Conservation (phyloP, 2,888 invertebrate species). For the Germaria angustata region DNA sequence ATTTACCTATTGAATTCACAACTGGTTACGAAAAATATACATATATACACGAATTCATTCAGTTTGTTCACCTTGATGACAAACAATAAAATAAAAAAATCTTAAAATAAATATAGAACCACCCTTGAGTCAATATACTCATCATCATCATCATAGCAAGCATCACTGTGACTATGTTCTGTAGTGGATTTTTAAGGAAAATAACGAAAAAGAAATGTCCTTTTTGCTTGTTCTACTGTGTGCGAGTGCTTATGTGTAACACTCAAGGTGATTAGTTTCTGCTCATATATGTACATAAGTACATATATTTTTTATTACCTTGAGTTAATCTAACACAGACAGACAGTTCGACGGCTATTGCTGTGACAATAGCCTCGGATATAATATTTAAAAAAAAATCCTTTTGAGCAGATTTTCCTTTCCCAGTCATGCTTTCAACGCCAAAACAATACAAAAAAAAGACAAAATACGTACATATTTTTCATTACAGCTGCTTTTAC, state of each 20-base stretch:
- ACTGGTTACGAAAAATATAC: slow-evolving; percentile 48
- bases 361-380: neutral
- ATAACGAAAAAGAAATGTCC: slow-evolving; percentile 29
- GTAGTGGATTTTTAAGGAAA: slow-evolving; percentile 28
- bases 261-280: slow-evolving; percentile 13
- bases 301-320: slow-evolving; percentile 14
- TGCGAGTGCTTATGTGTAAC: slow-evolving; percentile 13
- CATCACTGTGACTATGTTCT: slow-evolving; percentile 15
- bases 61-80: slow-evolving; percentile 66
- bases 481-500: slow-evolving; percentile 59
- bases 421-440: slow-evolving; percentile 38
- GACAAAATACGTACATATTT: neutral
- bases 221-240: slow-evolving; percentile 14
- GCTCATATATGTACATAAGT: too few relatives aligned
- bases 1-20: slow-evolving; percentile 55
- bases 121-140: slow-evolving; percentile 59
- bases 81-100: slow-evolving; percentile 16
- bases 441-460: slow-evolving; percentile 33
- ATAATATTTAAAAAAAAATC: neutral
- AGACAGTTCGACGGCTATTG: slow-evolving; percentile 8
- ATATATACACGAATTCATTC: slow-evolving; percentile 14
- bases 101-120: slow-evolving; percentile 38
- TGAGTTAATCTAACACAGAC: slow-evolving; percentile 39
- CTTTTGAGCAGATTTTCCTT: slow-evolving; percentile 37
- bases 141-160: slow-evolving; percentile 27